Conservation (phyloP, 2,797 vertebrate genomes). For the Spinibarbus caldwelli region DNA sequence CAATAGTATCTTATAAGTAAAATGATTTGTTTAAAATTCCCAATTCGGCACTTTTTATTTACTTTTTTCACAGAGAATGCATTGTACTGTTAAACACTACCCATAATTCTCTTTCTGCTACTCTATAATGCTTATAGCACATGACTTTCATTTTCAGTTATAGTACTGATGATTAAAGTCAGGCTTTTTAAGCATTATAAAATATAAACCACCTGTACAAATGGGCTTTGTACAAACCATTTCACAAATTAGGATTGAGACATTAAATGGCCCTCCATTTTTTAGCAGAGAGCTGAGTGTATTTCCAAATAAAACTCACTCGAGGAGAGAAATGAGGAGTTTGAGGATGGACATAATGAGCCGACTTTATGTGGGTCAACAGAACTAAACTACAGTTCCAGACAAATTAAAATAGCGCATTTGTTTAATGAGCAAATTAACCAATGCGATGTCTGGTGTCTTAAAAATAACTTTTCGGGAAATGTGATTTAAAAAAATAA, state of each 20-base stretch:
- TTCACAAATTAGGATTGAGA: conserved; percentile 26
- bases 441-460: not conserved
- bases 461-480: not conserved
- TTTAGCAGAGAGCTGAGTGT: conserved; percentile 19
- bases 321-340: conserved; percentile 20
- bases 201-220: conserved; percentile 1
- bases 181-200: conserved; percentile 18
- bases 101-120: conserved; percentile 3
- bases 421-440: conserved; percentile 28
- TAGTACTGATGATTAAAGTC: not conserved
- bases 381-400: conserved; percentile 18
- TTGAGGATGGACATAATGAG: conserved; percentile 35
- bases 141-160: conserved; percentile 13
- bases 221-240: conserved; percentile 13
- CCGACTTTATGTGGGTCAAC: conserved; percentile 20
- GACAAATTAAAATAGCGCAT: not conserved
- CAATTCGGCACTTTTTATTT: not conserved
- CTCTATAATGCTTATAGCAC: conserved; percentile 7
- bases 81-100: not conserved
- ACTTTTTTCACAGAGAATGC: not conserved
- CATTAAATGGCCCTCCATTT: conserved; percentile 21
- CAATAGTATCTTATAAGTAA: no score
- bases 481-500: not conserved
- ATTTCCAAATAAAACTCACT: conserved; percentile 43
- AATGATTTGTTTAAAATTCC: not conserved